Evolutionary conservation across 2,797 vertebrate genomes (phyloP), one percentile per base, ranked within the genome.

Genomic region (Monodelphis domestica): DNA sequence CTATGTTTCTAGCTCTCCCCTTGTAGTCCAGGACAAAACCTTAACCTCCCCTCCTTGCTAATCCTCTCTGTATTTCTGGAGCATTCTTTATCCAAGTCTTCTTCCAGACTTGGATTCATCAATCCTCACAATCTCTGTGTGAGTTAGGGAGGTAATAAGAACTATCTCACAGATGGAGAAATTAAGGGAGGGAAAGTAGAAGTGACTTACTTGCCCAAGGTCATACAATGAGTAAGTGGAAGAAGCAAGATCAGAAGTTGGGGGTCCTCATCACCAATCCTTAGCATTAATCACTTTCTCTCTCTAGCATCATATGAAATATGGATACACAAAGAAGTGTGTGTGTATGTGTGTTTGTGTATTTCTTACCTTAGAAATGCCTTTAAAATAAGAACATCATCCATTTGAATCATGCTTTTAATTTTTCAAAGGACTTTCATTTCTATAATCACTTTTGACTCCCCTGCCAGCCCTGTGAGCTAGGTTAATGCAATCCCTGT

Each of bases 141-240:
- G 88, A 70, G 87, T 53, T 88, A 88, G 52, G 51, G 53, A 52
- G 29, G 28, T 53, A 92, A 89, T 70, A 91, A 93, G 92, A 93
- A 92, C 93, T 89, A 91, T 53, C n/a, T 78, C 51, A 15, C 54
- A 91, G 78, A 94, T 88, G 94, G 91, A 95, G 89, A 88, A 95
- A 90, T 30, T 92, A 92, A 93, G 59, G 33, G 63, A 93, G 51
- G 33, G 84, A 93, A 93, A 90, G 91, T 26, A 84, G 52, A 93
- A 91, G 88, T 21, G 90, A 92, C 55, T 90, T 59, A 92, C 53
- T 90, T 59, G 24, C 28, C 94, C 54, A 70, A 93, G 87, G 87
- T 54, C 38, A 94, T 54, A 28, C 53, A n/a, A 24, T 92, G 54
- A 55, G 54, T 14, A 54, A 94, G 53, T 52, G 56, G 78, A 59